These are phyloP conservation scores for Thera britannica DNA, from an alignment of 2,888 invertebrate species.

Conservation along the genomic window DNA sequence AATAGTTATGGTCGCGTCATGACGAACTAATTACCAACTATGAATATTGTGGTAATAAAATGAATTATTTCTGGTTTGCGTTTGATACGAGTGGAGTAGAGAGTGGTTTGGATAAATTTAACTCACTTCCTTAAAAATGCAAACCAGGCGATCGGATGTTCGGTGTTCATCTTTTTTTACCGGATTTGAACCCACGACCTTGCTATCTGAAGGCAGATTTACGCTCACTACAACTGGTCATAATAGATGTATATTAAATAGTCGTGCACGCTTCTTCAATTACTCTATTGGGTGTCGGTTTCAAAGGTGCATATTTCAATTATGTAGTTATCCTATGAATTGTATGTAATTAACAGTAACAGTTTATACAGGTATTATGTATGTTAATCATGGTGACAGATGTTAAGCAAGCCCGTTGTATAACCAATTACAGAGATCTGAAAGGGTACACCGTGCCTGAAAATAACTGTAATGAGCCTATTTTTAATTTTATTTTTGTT, in stretches of 20 bases:
- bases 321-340: not conserved
- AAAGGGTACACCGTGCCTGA: too few species aligned
- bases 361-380: not conserved
- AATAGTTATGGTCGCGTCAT: slow-evolving; percentile 34
- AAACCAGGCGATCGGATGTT: too few species aligned
- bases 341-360: not conserved
- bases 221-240: too few species aligned
- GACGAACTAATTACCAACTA: slow-evolving; percentile 35
- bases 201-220: too few species aligned
- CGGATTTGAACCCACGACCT: too few species aligned
- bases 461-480: too few species aligned
- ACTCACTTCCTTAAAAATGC: too few species aligned
- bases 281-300: not conserved
- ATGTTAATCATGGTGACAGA: not conserved
- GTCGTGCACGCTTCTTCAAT: not conserved
- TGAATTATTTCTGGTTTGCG: slow-evolving; percentile 24
- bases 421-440: too few species aligned
- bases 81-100: not conserved
- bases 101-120: too few species aligned
- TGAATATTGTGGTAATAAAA: slow-evolving; percentile 29
- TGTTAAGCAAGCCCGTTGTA: not conserved
- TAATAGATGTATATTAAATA: not conserved
- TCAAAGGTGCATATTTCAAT: not conserved
- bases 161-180: too few species aligned
- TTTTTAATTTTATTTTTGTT: too few species aligned